A percentile compares a stretch with the other conserved stretches of the same genome.
These are phyloP conservation scores for Orbicella faveolata DNA, from an alignment of 64 coral and sea anemone species.

Conservation along the genomic window DNA sequence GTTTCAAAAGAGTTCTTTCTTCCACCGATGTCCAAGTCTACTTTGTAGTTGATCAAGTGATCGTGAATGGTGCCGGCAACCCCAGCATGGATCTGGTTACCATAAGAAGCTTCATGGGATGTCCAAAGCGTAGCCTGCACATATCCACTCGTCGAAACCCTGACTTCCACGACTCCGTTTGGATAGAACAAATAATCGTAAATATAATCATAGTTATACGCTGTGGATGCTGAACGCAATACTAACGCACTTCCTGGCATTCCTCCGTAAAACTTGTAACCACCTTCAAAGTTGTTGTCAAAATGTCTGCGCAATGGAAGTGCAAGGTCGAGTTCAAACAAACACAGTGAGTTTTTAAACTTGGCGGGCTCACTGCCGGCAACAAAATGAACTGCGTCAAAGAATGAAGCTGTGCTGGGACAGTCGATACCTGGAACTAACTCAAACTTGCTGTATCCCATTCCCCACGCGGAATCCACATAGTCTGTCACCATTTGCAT, in stretches of 20 bases:
- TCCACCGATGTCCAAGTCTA: constrained; percentile 65
- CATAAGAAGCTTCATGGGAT: constrained; percentile 22
- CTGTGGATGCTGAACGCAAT: constrained; percentile 49
- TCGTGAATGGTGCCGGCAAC: constrained; percentile 57
- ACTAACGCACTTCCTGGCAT: constrained; percentile 48
- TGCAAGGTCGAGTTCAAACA: constrained; percentile 67
- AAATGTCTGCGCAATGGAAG: constrained; percentile 75
- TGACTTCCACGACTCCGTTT: constrained; percentile 67
- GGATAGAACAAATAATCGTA: constrained; percentile 80
- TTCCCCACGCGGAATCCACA: constrained; percentile 55
- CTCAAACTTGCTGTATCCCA: constrained; percentile 59
- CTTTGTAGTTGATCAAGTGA: constrained; percentile 68
- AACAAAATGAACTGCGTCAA: constrained; percentile 53
- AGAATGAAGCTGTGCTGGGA: constrained; percentile 63
- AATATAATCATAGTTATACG: constrained; percentile 76
- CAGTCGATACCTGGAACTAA: constrained; percentile 79
- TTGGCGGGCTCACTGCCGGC: constrained; percentile 12
- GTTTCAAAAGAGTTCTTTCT: constrained; percentile 61
- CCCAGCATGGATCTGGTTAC: constrained; percentile 3
- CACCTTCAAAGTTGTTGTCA: constrained; percentile 59
- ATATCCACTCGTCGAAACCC: constrained; percentile 57
- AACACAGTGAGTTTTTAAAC: constrained; percentile 59
- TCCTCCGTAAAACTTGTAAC: constrained; percentile 81
- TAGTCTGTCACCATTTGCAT: constrained; percentile 56
- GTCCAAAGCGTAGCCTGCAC: constrained; percentile 53